Percentiles rank a stretch among this genome's conserved stretches.
These are phyloP conservation scores for Plagiodera versicolora DNA, from an alignment of 2,888 invertebrate genomes.

Conservation along the genomic window DNA sequence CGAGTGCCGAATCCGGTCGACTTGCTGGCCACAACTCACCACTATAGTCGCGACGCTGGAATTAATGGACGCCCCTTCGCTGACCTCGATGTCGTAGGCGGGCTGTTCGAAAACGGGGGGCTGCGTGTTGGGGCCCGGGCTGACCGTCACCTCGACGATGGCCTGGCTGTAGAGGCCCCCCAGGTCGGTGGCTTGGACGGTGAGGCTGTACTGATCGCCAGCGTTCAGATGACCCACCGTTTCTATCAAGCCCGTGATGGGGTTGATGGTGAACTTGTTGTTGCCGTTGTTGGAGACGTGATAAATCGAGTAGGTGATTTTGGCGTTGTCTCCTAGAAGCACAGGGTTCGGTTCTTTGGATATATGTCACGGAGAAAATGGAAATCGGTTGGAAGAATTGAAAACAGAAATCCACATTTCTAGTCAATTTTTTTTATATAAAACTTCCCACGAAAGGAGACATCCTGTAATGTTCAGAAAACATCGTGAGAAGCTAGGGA, in stretches of 20 bases:
- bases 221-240: constrained; percentile 80
- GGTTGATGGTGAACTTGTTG: constrained; percentile 82
- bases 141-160: constrained; percentile 82
- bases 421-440: no score
- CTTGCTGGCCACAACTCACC: constrained; percentile 58
- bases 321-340: constrained; percentile 69
- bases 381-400: no score
- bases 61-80: constrained; percentile 86
- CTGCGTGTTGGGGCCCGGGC: constrained; percentile 79
- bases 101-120: constrained; percentile 80
- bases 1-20: no score
- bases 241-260: constrained; percentile 72
- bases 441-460: no score
- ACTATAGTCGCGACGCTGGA: constrained; percentile 80
- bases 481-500: no score
- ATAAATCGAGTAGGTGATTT: constrained; percentile 80
- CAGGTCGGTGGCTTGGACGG: constrained; percentile 79
- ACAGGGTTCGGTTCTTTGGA: not conserved
- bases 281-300: constrained; percentile 90
- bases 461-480: no score
- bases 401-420: no score
- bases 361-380: no score
- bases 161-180: constrained; percentile 82
- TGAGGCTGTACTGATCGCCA: constrained; percentile 87
- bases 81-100: constrained; percentile 85